A percentile compares a stretch with the other conserved stretches of the same genome.
Conservation (phyloP, 2,113 vertebrate species). For the Gila orcuttii region DNA sequence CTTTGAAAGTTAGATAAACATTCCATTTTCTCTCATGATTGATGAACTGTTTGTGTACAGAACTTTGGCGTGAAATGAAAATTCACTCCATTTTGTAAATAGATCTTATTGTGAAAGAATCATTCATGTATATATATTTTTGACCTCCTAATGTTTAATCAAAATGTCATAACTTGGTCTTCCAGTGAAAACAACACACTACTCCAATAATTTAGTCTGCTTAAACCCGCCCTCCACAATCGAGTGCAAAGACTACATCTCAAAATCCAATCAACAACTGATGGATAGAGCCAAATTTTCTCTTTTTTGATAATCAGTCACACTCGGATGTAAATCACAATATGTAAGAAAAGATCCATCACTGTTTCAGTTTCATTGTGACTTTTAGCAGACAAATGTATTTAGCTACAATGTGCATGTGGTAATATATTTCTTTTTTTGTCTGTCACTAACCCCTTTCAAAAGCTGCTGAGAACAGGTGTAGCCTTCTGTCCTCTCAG, state of each 20-base stretch:
- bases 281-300: neutral
- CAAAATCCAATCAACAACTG: no score
- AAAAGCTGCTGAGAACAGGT: conserved; percentile 58
- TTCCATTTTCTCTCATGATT: neutral
- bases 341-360: neutral
- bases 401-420: neutral
- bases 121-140: neutral
- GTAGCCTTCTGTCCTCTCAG: neutral
- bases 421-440: no score
- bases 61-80: neutral
- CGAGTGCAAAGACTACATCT: no score
- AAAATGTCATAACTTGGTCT: neutral
- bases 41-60: neutral
- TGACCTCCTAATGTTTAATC: neutral
- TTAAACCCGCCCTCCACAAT: neutral
- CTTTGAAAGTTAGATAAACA: neutral
- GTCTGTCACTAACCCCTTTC: neutral
- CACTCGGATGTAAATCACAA: neutral
- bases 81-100: neutral
- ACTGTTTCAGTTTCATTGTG: neutral
- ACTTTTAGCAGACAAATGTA: neutral
- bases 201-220: neutral
- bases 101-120: neutral
- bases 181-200: neutral
- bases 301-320: neutral